Percentiles rank a stretch among this genome's conserved stretches.
phyloP scores from a whole-genome alignment of 1,140 invertebrate species.

The Dendroctonus valens region DNA sequence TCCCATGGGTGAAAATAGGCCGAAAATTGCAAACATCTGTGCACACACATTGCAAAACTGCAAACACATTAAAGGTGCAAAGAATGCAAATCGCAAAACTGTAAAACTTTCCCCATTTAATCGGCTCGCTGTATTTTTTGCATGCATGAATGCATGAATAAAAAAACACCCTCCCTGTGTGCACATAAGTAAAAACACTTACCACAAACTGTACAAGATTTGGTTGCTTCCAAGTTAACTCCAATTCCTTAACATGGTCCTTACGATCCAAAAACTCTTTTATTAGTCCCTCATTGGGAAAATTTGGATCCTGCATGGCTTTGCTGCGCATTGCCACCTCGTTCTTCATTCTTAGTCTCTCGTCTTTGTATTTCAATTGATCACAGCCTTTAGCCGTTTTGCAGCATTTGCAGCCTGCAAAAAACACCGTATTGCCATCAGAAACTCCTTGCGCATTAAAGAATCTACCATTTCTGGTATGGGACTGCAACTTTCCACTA shows the following conservation, averaged over 20 bases:
- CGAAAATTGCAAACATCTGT: neutral
- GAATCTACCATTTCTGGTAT: conserved; percentile 56
- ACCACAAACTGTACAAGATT: conserved; percentile 68
- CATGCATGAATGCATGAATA: neutral
- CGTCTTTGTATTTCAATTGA: conserved; percentile 58
- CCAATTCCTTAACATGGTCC: conserved; percentile 52
- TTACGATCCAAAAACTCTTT: conserved; percentile 68
- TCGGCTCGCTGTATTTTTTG: no score
- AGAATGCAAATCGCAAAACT: neutral
- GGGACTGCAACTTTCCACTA: conserved; percentile 58
- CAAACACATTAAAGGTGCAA: no score
- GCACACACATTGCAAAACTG: no score
- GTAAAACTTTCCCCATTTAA: neutral
- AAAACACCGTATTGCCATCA: neutral
- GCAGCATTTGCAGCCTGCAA: conserved; percentile 60
- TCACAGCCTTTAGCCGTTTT: conserved; percentile 59
- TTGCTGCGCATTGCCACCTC: conserved; percentile 70
- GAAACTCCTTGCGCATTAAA: conserved; percentile 1
- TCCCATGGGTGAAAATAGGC: no score
- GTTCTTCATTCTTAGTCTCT: conserved; percentile 60
- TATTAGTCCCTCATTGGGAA: conserved; percentile 72
- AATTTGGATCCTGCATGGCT: conserved; percentile 62
- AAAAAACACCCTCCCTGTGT: no score
- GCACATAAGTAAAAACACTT: conserved; percentile 43
- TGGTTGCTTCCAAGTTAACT: conserved; percentile 65